A percentile compares a stretch with the other conserved stretches of the same genome.
Conservation (phyloP, 2,113 vertebrate species). For the Pollachius pollachius region DNA sequence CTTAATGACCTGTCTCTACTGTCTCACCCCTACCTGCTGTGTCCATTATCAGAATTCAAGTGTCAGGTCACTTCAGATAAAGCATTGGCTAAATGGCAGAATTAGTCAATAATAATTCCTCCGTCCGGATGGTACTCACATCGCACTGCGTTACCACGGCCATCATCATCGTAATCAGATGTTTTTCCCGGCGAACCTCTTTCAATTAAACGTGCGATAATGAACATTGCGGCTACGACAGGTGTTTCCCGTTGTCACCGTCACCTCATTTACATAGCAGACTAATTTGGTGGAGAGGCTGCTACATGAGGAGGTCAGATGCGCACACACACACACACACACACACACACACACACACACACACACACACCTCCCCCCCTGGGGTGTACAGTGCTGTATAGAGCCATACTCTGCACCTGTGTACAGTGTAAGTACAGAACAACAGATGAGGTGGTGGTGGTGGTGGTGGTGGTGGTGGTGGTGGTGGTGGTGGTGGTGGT, state of each 20-base stretch:
- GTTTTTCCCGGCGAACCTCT: slow-evolving; percentile 43
- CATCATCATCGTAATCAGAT: background rate
- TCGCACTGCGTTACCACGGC: background rate
- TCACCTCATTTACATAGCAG: slow-evolving; percentile 54
- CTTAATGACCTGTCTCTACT: too few species aligned
- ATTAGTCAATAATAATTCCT: too few species aligned
- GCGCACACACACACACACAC: too few species aligned
- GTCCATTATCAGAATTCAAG: too few species aligned
- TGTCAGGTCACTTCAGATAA: too few species aligned
- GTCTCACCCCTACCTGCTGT: too few species aligned
- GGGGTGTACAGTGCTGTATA: slow-evolving; percentile 17
- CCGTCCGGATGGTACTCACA: background rate
- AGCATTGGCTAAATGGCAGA: too few species aligned
- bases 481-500: background rate
- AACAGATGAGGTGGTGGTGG: slow-evolving; percentile 16
- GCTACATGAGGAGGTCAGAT: slow-evolving; percentile 37
- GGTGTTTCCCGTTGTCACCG: slow-evolving; percentile 49
- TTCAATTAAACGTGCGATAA: slow-evolving; percentile 51
- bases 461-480: slow-evolving; percentile 10
- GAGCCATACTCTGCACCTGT: slow-evolving; percentile 24
- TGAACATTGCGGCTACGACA: slow-evolving; percentile 46
- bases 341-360: too few species aligned
- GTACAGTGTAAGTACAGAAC: slow-evolving; percentile 33
- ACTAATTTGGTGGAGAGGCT: slow-evolving; percentile 45
- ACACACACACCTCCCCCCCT: background rate